These are phyloP conservation scores for Oreochromis tanganicae DNA, from an alignment of 2,113 vertebrate genomes.

Conservation along the genomic window DNA sequence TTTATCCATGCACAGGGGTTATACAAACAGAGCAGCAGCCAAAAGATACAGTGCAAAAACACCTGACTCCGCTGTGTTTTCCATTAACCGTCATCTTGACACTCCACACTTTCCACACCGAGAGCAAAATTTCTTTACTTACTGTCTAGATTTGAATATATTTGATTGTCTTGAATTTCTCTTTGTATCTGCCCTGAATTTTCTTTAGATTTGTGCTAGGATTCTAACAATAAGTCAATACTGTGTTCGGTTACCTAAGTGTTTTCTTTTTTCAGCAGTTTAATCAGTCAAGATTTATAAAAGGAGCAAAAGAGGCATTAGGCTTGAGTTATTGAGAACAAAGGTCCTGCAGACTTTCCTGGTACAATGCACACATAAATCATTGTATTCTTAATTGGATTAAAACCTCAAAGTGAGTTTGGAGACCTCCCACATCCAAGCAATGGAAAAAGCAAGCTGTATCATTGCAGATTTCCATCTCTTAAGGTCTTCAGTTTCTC, in stretches of 20 bases:
- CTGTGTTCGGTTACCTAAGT: neutral
- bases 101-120: neutral
- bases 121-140: neutral
- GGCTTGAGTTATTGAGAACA: slow-evolving; percentile 38
- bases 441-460: slow-evolving; percentile 29
- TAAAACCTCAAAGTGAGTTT: slow-evolving; percentile 61
- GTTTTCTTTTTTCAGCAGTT: neutral
- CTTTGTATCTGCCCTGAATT: neutral
- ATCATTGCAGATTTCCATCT: slow-evolving; percentile 59
- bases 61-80: slow-evolving; percentile 39
- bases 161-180: neutral
- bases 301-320: slow-evolving; percentile 25
- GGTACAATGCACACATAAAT: slow-evolving; percentile 41
- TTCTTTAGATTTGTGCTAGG: neutral
- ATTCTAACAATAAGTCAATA: neutral
- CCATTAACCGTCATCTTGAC: slow-evolving; percentile 35
- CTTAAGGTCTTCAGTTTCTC: slow-evolving; percentile 37
- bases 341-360: slow-evolving; percentile 39
- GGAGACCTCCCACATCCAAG: slow-evolving; percentile 65
- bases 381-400: slow-evolving; percentile 64
- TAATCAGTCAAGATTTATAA: slow-evolving; percentile 38
- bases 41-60: slow-evolving; percentile 33
- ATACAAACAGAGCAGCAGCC: slow-evolving; percentile 49
- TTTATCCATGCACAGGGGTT: slow-evolving; percentile 32
- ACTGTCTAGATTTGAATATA: neutral